These are phyloP conservation scores for Dolichopus griseipennis DNA, from an alignment of 2,888 invertebrate species.

Conservation along the genomic window DNA sequence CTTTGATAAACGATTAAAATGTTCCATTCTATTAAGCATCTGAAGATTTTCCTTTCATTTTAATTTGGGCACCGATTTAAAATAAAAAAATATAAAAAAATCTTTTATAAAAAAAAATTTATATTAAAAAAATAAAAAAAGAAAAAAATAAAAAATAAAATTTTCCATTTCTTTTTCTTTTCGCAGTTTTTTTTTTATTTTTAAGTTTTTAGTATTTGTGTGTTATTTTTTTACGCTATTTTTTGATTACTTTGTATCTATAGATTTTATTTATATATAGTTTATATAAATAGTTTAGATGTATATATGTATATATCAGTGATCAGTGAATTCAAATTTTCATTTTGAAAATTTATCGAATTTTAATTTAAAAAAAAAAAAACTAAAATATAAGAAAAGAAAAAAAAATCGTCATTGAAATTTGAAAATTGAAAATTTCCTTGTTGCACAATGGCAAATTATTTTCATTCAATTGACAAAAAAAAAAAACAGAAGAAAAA, in stretches of 20 bases:
- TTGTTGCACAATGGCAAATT: slow-evolving; percentile 1
- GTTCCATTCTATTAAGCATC: slow-evolving; percentile 2
- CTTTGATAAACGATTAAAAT: slow-evolving; percentile 6
- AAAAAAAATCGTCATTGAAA: background rate
- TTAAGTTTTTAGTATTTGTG: too few species aligned
- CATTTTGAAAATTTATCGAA: background rate
- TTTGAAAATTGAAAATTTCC: background rate
- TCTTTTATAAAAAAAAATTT: background rate
- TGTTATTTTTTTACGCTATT: too few species aligned
- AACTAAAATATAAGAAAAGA: too few species aligned
- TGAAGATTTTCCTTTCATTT: background rate
- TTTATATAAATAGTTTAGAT: too few species aligned
- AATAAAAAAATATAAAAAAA: background rate
- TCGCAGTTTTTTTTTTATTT: too few species aligned
- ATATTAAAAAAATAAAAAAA: too few species aligned
- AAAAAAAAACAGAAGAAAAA: too few species aligned
- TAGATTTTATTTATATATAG: too few species aligned
- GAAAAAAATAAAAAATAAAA: too few species aligned
- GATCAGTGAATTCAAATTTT: background rate
- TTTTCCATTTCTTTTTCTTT: too few species aligned
- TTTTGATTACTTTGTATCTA: too few species aligned
- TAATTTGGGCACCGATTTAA: background rate
- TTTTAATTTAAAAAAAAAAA: background rate
- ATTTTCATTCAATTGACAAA: background rate
- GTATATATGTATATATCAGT: too few species aligned